A percentile compares a stretch with the other conserved stretches of the same genome.
Conservation (phyloP, 2,888 invertebrate genomes). For the Eilema griseolum region DNA sequence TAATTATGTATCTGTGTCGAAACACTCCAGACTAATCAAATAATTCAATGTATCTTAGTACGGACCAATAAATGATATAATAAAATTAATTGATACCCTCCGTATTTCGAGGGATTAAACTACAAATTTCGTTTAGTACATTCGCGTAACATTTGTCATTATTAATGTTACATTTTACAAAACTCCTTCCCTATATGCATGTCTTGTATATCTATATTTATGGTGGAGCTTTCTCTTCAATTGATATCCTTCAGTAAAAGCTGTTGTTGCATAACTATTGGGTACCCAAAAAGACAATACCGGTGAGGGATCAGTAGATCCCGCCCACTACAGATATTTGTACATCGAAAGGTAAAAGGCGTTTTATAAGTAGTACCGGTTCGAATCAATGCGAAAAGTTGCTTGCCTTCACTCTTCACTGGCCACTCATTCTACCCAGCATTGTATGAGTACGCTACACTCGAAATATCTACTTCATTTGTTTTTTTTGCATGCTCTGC, state of each 20-base stretch:
- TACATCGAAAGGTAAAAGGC: constrained; percentile 56
- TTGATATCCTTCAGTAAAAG: constrained; percentile 16
- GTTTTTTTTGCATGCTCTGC: constrained; percentile 59
- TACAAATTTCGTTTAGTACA: constrained; percentile 32
- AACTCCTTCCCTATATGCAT: not conserved
- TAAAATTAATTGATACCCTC: constrained; percentile 59
- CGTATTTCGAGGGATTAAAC: constrained; percentile 39
- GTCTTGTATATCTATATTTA: not conserved
- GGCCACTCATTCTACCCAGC: constrained; percentile 62
- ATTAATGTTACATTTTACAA: not conserved
- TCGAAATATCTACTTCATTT: constrained; percentile 55
- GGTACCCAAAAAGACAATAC: constrained; percentile 11
- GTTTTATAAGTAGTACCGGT: constrained; percentile 42
- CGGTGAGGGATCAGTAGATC: constrained; percentile 49
- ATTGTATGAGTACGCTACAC: constrained; percentile 52
- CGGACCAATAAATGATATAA: constrained; percentile 60
- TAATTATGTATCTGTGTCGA: constrained; percentile 50
- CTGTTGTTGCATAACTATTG: constrained; percentile 26
- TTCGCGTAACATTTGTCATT: not conserved
- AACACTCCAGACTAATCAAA: constrained; percentile 53
- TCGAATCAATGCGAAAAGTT: constrained; percentile 71
- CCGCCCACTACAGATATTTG: constrained; percentile 58
- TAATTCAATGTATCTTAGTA: constrained; percentile 49
- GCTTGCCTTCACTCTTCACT: constrained; percentile 81
- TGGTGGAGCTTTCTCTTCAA: constrained; percentile 14